phyloP scores from a whole-genome alignment of 2,113 vertebrate genomes.

The Chlamydotis undulata region DNA sequence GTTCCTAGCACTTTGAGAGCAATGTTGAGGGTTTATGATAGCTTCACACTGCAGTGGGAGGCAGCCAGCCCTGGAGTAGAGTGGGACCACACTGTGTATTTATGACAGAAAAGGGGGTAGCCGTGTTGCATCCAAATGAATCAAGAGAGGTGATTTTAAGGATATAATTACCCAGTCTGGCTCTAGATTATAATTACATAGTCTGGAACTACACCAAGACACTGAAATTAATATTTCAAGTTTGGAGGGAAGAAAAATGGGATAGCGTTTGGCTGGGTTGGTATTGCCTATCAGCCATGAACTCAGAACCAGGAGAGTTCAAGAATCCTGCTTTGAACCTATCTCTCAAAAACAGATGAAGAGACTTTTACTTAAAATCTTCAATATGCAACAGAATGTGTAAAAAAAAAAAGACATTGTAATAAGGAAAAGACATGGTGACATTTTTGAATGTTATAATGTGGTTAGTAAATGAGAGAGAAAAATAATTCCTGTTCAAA shows the following conservation, averaged over 20 bases:
- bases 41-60: background rate
- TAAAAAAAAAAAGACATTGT: background rate
- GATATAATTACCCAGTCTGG: background rate
- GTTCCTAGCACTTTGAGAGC: background rate
- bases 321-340: background rate
- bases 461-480: background rate
- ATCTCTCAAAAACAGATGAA: background rate
- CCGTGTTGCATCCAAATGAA: background rate
- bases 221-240: background rate
- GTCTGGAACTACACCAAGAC: background rate
- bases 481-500: background rate
- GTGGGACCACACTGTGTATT: background rate
- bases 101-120: background rate
- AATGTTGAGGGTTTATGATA: background rate
- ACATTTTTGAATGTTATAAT: background rate
- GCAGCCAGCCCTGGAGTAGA: background rate
- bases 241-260: background rate
- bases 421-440: background rate
- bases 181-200: constrained; percentile 1
- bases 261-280: background rate
- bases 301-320: background rate
- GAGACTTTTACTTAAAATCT: background rate
- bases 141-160: background rate
- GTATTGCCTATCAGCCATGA: background rate
- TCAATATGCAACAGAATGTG: background rate